Percentiles rank a stretch among this genome's conserved stretches.
phyloP scores from a whole-genome alignment of 2,797 vertebrate species.

The Onychomys torridus region DNA sequence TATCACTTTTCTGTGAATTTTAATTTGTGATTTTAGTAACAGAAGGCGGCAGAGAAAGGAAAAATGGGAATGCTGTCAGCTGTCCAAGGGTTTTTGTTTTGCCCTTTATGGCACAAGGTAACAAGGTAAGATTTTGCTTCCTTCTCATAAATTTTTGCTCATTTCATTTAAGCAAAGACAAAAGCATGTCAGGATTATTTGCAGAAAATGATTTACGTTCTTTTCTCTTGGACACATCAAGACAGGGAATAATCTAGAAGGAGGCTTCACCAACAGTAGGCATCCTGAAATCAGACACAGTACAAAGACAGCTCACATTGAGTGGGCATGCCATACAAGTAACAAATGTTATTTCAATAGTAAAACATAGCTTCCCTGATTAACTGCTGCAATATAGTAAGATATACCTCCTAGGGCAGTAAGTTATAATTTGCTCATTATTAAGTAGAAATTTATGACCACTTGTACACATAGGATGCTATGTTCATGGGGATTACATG shows the following conservation, averaged over 20 bases:
- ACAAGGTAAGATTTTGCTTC: background rate
- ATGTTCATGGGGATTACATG: background rate
- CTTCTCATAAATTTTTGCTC: background rate
- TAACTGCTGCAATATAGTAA: background rate
- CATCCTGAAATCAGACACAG: background rate
- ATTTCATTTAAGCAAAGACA: background rate
- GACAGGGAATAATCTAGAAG: background rate
- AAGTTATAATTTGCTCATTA: background rate
- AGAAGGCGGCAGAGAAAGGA: background rate
- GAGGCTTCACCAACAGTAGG: accelerated
- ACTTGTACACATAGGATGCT: background rate
- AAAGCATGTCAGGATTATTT: background rate
- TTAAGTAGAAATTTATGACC: background rate
- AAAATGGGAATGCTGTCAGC: background rate
- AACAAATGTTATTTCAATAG: background rate
- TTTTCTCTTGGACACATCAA: background rate
- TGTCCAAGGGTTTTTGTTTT: background rate
- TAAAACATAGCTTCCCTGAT: background rate
- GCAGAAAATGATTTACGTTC: background rate
- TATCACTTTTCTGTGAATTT: too few relatives aligned
- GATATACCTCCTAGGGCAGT: too few relatives aligned
- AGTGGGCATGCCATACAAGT: background rate
- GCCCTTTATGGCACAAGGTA: background rate
- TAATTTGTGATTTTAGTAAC: background rate
- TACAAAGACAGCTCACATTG: background rate